These are phyloP conservation scores for Ochropacha duplaris DNA, from an alignment of 2,888 invertebrate genomes.

Conservation along the genomic window DNA sequence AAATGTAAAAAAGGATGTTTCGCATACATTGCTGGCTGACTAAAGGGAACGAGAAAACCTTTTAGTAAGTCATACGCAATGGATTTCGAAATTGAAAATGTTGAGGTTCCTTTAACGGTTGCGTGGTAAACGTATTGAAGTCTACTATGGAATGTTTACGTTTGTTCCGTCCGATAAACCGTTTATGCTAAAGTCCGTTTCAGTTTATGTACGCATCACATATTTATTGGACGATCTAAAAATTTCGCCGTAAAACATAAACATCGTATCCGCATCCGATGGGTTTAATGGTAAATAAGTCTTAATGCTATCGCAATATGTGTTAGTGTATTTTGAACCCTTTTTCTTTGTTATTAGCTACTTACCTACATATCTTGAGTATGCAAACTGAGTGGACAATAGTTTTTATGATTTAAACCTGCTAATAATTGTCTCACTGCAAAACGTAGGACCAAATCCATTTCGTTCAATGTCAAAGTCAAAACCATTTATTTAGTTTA, in stretches of 20 bases:
- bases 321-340: not conserved
- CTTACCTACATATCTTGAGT: no score
- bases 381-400: no score
- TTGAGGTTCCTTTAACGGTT: not conserved
- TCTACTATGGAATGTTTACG: slow-evolving; percentile 24
- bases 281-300: slow-evolving; percentile 1
- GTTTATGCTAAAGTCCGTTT: slow-evolving; percentile 18
- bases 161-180: slow-evolving; percentile 3
- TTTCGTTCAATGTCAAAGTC: no score
- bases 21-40: not conserved
- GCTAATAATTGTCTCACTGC: no score
- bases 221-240: slow-evolving; percentile 13
- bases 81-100: not conserved
- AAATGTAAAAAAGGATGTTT: slow-evolving; percentile 10
- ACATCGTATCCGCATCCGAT: slow-evolving; percentile 2
- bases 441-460: no score
- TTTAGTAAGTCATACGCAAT: not conserved
- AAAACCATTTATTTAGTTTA: no score
- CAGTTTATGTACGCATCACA: slow-evolving; percentile 12
- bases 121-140: not conserved
- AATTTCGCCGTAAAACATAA: slow-evolving; percentile 12
- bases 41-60: not conserved
- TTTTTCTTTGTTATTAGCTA: not conserved
- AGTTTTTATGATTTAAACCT: no score
- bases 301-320: not conserved